phyloP scores from a whole-genome alignment of 2,797 vertebrate genomes.

The Syngnathus acus region DNA sequence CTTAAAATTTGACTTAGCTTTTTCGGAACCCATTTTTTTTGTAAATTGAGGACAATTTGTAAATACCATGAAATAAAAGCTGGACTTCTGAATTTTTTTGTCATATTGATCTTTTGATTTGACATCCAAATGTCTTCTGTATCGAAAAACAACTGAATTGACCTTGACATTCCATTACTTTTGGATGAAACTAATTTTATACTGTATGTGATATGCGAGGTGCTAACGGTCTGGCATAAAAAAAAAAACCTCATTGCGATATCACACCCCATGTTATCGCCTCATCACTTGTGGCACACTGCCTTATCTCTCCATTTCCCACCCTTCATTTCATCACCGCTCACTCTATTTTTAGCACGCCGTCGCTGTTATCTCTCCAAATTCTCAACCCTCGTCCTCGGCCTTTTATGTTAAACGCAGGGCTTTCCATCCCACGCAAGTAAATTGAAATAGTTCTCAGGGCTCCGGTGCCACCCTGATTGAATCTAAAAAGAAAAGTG shows the following conservation, averaged over 20 bases:
- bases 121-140: too few species aligned
- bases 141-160: too few species aligned
- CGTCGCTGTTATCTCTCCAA: constrained; percentile 42
- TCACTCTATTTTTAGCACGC: constrained; percentile 40
- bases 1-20: too few species aligned
- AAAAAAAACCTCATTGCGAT: neutral
- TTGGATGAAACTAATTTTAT: too few species aligned
- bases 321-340: constrained; percentile 27
- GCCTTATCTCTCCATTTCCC: constrained; percentile 26
- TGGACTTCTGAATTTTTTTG: too few species aligned
- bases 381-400: constrained; percentile 20
- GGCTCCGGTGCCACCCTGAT: constrained; percentile 65
- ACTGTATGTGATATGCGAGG: neutral
- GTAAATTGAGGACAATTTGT: too few species aligned
- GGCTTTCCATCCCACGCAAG: constrained; percentile 63
- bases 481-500: constrained; percentile 76
- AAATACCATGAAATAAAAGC: too few species aligned
- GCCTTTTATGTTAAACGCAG: constrained; percentile 45
- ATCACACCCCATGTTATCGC: neutral
- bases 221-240: neutral
- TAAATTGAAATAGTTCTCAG: constrained; percentile 79
- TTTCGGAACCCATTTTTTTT: too few species aligned
- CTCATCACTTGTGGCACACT: neutral
- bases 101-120: too few species aligned
- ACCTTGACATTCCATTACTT: too few species aligned